These are phyloP conservation scores for Fulmarus glacialis DNA, from an alignment of 2,113 vertebrate genomes.

Conservation along the genomic window DNA sequence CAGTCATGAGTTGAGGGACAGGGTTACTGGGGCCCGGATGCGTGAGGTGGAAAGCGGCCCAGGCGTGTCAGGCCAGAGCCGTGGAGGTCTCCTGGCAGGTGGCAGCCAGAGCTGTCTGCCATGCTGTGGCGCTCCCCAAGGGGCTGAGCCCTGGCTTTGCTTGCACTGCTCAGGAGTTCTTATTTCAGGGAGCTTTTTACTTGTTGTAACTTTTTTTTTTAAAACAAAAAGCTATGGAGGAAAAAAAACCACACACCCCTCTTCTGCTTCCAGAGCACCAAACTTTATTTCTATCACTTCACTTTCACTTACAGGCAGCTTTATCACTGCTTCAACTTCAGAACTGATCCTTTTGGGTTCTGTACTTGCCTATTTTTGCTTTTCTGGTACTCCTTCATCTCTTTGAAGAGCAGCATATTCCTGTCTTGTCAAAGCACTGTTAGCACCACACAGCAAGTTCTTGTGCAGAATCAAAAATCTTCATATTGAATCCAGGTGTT, in stretches of 20 bases:
- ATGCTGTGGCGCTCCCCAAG: rapidly evolving
- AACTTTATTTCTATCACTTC: neutral
- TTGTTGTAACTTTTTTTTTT: neutral
- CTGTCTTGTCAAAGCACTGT: neutral
- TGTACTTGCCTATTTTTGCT: neutral
- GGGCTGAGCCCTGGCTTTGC: neutral
- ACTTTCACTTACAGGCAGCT: neutral
- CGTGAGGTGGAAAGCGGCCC: rapidly evolving
- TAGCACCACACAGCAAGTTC: neutral
- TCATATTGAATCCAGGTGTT: conserved; percentile 36
- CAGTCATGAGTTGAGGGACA: rapidly evolving
- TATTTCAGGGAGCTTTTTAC: neutral
- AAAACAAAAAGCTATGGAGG: neutral
- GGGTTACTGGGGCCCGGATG: neutral
- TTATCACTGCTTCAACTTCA: neutral
- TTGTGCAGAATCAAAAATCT: neutral
- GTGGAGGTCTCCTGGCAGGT: neutral
- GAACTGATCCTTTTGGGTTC: neutral
- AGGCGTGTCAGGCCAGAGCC: rapidly evolving
- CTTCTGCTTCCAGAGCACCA: neutral
- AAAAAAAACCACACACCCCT: neutral
- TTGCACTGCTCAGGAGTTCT: neutral
- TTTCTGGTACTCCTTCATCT: neutral
- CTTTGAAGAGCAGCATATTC: neutral
- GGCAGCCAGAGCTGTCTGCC: rapidly evolving